A percentile compares a stretch with the other conserved stretches of the same genome.
Conservation (phyloP, 2,888 invertebrate species). For the Dendrolimus houi region DNA sequence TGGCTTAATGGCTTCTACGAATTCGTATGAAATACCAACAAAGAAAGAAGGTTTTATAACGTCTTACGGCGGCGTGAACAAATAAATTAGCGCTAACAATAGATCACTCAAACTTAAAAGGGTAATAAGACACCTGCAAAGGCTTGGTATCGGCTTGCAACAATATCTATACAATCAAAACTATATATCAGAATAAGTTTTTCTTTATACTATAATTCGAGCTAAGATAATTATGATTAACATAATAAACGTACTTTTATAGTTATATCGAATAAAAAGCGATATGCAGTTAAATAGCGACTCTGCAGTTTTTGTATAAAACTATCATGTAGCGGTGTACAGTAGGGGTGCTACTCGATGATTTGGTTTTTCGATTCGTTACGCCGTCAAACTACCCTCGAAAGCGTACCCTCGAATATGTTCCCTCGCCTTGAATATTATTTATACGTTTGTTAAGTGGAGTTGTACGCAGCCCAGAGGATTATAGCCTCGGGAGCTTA, state of each 20-base stretch:
- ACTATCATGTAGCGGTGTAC: constrained; percentile 72
- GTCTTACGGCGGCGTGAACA: no score
- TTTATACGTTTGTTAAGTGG: constrained; percentile 77
- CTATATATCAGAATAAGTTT: no score
- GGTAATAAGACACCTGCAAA: no score
- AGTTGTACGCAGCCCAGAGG: constrained; percentile 59
- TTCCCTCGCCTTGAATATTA: constrained; percentile 75
- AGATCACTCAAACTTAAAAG: no score
- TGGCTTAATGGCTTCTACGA: no score
- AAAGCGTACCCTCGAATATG: constrained; percentile 67
- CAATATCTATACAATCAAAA: no score
- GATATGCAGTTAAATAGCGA: constrained; percentile 10
- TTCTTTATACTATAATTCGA: no score
- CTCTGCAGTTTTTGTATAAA: constrained; percentile 43
- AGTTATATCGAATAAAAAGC: constrained; percentile 4
- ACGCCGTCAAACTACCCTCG: constrained; percentile 76
- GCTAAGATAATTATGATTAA: not conserved
- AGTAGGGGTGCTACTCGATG: constrained; percentile 74
- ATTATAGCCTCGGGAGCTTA: constrained; percentile 66
- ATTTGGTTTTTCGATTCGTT: constrained; percentile 77
- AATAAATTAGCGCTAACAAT: no score
- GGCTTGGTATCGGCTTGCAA: no score
- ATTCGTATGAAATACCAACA: no score
- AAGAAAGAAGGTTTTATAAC: no score
- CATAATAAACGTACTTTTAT: not conserved